These are phyloP conservation scores for Octopus sinensis DNA, from an alignment of 1,140 invertebrate genomes.

Conservation along the genomic window DNA sequence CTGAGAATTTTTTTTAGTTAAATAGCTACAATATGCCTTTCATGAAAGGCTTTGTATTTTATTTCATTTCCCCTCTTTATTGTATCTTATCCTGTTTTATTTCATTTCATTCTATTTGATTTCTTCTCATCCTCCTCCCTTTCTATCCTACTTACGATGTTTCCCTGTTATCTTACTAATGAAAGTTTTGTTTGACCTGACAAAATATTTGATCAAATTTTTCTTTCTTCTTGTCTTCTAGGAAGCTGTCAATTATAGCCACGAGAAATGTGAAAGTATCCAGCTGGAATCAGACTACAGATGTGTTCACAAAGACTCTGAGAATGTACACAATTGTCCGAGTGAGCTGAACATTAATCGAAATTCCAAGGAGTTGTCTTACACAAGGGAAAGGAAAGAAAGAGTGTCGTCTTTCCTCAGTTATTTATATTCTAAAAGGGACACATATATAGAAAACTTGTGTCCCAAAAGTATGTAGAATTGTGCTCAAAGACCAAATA, in stretches of 20 bases:
- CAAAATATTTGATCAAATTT: neutral
- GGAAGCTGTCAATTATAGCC: constrained; percentile 39
- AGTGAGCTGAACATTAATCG: constrained; percentile 1
- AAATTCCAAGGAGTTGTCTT: constrained; percentile 16
- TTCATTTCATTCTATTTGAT: neutral
- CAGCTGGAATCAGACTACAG: constrained; percentile 38
- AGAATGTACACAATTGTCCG: constrained; percentile 5
- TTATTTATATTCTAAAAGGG: constrained; percentile 34
- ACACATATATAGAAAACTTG: neutral
- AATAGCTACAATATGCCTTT: too few species aligned
- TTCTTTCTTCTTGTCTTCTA: constrained; percentile 26
- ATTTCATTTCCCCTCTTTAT: neutral
- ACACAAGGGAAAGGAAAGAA: constrained; percentile 29
- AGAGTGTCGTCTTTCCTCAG: constrained; percentile 41
- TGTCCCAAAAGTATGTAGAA: neutral
- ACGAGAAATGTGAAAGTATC: constrained; percentile 30
- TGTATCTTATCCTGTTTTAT: neutral
- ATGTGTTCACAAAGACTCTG: constrained; percentile 28
- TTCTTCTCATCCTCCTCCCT: neutral
- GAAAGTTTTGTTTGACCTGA: neutral
- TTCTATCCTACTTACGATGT: neutral
- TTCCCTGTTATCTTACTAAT: neutral
- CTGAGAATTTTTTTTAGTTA: too few species aligned
- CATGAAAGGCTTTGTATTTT: too few species aligned
- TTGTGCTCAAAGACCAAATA: neutral